Base-by-base conservation (phyloP, 1,140 invertebrate genomes). In the Drosophila tristis region DNA sequence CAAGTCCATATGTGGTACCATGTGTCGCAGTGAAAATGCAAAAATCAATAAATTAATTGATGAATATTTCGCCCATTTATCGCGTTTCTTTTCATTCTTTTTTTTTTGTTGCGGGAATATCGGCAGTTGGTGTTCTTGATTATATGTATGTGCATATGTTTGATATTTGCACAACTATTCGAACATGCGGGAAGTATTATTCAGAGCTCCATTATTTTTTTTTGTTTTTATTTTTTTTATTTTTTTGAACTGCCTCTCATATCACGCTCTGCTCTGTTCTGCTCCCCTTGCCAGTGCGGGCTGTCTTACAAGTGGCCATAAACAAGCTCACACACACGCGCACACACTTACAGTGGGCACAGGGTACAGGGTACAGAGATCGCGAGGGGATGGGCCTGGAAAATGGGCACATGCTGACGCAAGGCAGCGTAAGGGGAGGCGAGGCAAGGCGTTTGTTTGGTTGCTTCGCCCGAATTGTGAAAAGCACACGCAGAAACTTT, bases 291-390 rank as follows among this genome's bases (percentile, higher is more conserved):
- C 44, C 42, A 43, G 35, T 4, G 11, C 62, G 63, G 31, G 58
- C 61, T 78, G 78, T 87, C 82, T 86, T 86, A 89, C 82, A 86
- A 86, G 82, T 86, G 82, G 82, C 78, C 84, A 86, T 86, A 86
- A 86, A 79, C 82, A 87, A 65, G 77, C 56, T 48, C 54, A 72
- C 61, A 75, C 60, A 31, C 50, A 59, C 42, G 13, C 35, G 11
- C 3, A 13, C 35, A 5, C 8, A 4, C 31, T 3, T 2, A 62
- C 58, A 64, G 57, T 50, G 49, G 23, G 48, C 25, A 16, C 15
- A 20, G 42, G 8, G 44, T 5, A n/a, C 44, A 53, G 50, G 31
- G 42, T 5, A 39, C 35, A 39, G 11, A 39, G 35, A 43, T 13
- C 31, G 56, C 54, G 58, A 16, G 20, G 11, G 51, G 9, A 35